Evolutionary conservation across 2,113 vertebrate species (phyloP).

Genomic region (Nothobranchius furzeri): DNA sequence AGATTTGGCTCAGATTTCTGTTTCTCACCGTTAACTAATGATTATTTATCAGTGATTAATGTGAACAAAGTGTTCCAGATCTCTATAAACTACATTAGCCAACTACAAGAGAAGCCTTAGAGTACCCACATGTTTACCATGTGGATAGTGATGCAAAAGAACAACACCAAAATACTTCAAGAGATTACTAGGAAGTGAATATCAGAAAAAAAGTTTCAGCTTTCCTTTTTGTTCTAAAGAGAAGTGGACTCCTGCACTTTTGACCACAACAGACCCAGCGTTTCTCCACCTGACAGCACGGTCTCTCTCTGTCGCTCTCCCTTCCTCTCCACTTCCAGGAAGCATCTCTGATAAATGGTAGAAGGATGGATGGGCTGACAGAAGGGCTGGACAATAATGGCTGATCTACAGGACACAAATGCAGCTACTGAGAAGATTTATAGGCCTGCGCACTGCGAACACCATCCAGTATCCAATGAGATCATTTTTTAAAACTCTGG

Average conservation of each 20-base stretch:
- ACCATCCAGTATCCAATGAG: slow-evolving; percentile 92
- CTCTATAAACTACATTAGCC: too few species aligned
- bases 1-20: too few species aligned
- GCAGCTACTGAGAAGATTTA: slow-evolving; percentile 95
- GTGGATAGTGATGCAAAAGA: too few species aligned
- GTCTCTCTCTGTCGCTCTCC: slow-evolving; percentile 7
- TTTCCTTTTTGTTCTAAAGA: neutral
- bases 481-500: slow-evolving; percentile 86
- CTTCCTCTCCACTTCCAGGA: slow-evolving; percentile 77
- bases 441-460: slow-evolving; percentile 82
- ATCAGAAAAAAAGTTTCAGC: neutral
- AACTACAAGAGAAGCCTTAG: too few species aligned
- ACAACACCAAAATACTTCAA: neutral
- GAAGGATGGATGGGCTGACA: slow-evolving; percentile 97
- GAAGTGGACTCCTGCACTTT: slow-evolving; percentile 1
- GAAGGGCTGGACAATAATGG: slow-evolving; percentile 95
- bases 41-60: too few species aligned
- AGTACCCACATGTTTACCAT: too few species aligned
- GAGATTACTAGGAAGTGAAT: neutral
- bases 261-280: slow-evolving; percentile 30
- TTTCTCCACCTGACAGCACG: slow-evolving; percentile 12
- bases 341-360: slow-evolving; percentile 92
- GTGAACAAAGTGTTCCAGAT: too few species aligned
- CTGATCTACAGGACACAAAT: slow-evolving; percentile 98
- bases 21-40: too few species aligned